Conservation (phyloP, 2,888 invertebrate genomes). For the Loripinus fragilis region DNA sequence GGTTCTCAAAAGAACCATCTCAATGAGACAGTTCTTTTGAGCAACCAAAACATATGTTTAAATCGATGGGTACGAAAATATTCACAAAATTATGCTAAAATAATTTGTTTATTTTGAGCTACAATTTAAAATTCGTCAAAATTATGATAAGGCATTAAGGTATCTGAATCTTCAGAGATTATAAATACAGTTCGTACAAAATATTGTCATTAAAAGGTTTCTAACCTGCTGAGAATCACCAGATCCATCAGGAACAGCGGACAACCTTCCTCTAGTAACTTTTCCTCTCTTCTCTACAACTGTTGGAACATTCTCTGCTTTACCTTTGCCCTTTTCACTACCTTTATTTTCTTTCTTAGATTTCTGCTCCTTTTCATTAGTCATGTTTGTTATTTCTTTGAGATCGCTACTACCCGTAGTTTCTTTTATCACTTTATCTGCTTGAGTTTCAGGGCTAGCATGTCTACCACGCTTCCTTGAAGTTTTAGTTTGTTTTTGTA, state of each 20-base stretch:
- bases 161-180: no score
- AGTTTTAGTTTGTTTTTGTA: conserved; percentile 3
- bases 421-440: not conserved
- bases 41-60: no score
- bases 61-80: no score
- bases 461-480: not conserved
- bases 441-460: not conserved
- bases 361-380: not conserved
- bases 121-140: no score
- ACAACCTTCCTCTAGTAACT: not conserved
- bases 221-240: conserved; percentile 44
- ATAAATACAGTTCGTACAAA: no score
- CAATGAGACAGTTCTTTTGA: no score
- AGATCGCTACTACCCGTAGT: not conserved
- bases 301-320: not conserved
- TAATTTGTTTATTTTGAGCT: no score
- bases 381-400: conserved; percentile 2
- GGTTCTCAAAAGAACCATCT: no score
- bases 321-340: not conserved
- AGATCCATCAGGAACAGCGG: conserved; percentile 21
- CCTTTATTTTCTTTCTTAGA: not conserved
- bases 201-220: no score
- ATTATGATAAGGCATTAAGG: no score
- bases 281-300: not conserved
- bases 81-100: no score